Evolutionary conservation across 2,797 vertebrate genomes (phyloP).

Genomic region (Phataginus tetradactyla): DNA sequence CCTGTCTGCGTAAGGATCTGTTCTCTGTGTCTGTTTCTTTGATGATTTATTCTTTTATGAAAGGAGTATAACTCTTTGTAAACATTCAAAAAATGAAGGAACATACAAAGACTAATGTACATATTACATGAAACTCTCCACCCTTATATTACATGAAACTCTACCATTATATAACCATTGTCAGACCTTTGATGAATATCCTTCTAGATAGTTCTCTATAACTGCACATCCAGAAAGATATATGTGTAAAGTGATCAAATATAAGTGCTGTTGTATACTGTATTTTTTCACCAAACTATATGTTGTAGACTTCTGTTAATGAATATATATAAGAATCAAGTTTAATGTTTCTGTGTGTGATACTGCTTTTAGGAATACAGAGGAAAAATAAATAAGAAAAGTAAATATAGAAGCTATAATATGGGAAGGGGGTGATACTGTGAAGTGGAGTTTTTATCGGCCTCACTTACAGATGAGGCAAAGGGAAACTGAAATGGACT

Average conservation of each 20-base stretch:
- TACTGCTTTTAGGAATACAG: constrained; percentile 32
- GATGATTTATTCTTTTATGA: constrained; percentile 22
- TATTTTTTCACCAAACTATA: constrained; percentile 58
- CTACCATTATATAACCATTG: background rate
- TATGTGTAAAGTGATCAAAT: constrained; percentile 47
- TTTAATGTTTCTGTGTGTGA: background rate
- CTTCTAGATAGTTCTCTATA: constrained; percentile 30
- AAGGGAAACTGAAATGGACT: background rate
- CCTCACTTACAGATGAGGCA: background rate
- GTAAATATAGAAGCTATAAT: background rate
- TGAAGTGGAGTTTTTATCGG: background rate
- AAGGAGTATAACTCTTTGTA: background rate
- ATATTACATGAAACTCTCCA: constrained; percentile 38
- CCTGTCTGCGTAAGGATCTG: background rate
- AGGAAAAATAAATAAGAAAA: constrained; percentile 36
- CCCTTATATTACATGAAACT: constrained; percentile 29
- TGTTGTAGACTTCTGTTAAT: constrained; percentile 24
- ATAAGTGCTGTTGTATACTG: constrained; percentile 35
- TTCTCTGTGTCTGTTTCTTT: constrained; percentile 46
- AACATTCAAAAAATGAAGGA: constrained; percentile 14
- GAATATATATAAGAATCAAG: constrained; percentile 20
- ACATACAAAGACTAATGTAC: constrained; percentile 44
- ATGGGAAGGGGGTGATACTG: background rate
- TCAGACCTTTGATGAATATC: constrained; percentile 27
- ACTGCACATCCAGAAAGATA: background rate